phyloP scores from a whole-genome alignment of 2,797 vertebrate species.

The Heliangelus exortis region DNA sequence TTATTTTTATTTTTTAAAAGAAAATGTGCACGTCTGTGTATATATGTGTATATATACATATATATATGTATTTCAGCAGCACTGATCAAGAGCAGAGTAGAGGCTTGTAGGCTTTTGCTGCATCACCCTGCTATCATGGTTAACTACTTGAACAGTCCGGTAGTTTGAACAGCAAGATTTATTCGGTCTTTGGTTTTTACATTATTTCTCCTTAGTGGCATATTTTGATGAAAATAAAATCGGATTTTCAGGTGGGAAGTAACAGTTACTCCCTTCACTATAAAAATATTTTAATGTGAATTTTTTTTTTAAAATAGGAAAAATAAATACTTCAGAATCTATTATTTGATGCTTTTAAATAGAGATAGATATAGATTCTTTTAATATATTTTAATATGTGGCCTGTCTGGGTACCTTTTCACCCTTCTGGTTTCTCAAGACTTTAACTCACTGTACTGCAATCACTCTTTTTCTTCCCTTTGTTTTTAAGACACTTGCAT shows the following conservation, averaged over 20 bases:
- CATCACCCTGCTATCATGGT: background rate
- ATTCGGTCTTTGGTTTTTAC: background rate
- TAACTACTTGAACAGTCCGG: background rate
- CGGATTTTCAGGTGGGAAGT: background rate
- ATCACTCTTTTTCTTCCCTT: background rate
- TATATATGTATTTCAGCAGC: background rate
- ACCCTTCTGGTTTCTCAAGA: background rate
- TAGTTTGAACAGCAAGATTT: background rate
- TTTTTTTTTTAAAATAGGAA: background rate
- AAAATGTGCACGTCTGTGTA: background rate
- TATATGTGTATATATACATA: accelerated
- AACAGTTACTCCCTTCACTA: background rate
- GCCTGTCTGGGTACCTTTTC: background rate
- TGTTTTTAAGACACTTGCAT: background rate
- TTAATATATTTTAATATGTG: background rate
- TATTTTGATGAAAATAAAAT: background rate
- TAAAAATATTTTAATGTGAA: background rate
- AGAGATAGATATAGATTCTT: background rate
- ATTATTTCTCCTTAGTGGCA: background rate
- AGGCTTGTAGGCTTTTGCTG: background rate
- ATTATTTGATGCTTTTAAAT: background rate
- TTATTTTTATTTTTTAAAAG: background rate
- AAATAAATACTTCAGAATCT: background rate
- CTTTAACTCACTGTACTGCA: background rate
- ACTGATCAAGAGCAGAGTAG: background rate